phyloP scores from a whole-genome alignment of 2,113 vertebrate genomes.

The Leptocoma aspasia region DNA sequence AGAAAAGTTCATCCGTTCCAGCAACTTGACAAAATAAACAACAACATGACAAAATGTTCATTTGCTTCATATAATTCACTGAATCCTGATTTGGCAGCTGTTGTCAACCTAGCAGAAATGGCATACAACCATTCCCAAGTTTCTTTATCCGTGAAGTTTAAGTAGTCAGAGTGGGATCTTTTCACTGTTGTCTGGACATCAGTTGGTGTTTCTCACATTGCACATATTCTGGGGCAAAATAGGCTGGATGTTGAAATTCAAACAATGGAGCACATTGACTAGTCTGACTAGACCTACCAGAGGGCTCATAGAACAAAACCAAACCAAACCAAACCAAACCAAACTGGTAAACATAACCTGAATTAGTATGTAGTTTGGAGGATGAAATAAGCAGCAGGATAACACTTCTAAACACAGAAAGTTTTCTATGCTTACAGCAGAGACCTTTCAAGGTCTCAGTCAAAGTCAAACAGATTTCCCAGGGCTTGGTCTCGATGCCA shows the following conservation, averaged over 20 bases:
- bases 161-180: neutral
- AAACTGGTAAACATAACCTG: neutral
- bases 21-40: neutral
- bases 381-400: neutral
- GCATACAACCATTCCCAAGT: neutral
- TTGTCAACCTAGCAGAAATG: neutral
- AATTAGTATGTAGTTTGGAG: neutral
- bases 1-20: neutral
- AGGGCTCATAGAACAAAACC: neutral
- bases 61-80: neutral
- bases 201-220: neutral
- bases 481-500: accelerated
- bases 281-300: neutral
- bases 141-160: neutral
- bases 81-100: neutral
- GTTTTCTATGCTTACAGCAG: neutral
- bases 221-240: neutral
- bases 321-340: too few species aligned
- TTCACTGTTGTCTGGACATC: neutral
- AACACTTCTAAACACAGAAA: neutral
- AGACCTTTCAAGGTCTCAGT: neutral
- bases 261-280: neutral
- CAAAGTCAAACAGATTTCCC: neutral
- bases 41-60: neutral
- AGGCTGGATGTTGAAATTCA: neutral